These are phyloP conservation scores for Laspeyria flexula DNA, from an alignment of 2,888 invertebrate species.

Conservation along the genomic window DNA sequence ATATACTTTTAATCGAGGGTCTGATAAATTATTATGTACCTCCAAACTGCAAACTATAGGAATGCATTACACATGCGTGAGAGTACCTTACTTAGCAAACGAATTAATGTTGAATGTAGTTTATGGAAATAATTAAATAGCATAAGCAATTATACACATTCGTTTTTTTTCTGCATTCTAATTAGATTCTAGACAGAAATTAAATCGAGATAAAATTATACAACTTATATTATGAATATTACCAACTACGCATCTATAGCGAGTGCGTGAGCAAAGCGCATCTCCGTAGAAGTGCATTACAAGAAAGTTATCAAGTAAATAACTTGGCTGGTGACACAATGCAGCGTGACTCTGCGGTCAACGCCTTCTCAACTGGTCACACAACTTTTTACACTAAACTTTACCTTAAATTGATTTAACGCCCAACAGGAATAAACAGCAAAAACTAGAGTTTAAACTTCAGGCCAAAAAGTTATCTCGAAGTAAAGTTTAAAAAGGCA, in stretches of 20 bases:
- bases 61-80: no score
- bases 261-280: background rate
- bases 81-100: no score
- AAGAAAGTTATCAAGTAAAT: conserved; percentile 41
- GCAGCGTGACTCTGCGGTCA: conserved; percentile 53
- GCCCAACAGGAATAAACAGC: conserved; percentile 3
- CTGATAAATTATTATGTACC: background rate
- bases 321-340: conserved; percentile 43
- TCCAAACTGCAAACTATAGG: no score
- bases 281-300: conserved; percentile 21
- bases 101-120: no score
- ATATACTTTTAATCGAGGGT: no score
- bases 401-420: conserved; percentile 31
- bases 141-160: no score
- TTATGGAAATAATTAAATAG: no score
- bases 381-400: conserved; percentile 40
- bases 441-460: conserved; percentile 14
- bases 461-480: conserved; percentile 26
- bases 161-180: no score
- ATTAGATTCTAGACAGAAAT: no score
- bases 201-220: no score
- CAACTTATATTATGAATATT: no score
- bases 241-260: no score
- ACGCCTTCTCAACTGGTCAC: conserved; percentile 56
- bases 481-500: conserved; percentile 9